Base-by-base conservation (phyloP, 2,797 vertebrate species). In the Hyperoplus lanceolatus region DNA sequence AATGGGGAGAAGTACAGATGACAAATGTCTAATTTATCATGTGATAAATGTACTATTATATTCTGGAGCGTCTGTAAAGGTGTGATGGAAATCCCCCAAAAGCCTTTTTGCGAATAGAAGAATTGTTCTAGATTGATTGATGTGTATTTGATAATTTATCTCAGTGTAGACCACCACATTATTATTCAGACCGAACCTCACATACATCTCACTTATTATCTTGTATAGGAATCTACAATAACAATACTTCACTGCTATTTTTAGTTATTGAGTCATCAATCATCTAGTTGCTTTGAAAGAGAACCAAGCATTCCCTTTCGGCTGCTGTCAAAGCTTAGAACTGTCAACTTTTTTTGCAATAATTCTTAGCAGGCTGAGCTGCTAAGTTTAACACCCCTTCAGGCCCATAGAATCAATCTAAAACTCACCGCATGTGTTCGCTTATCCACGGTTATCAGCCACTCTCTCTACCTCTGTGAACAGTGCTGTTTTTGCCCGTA, bases 251-350 rank as follows among this genome's bases (percentile, higher is more conserved):
- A 5, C 60, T 46, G 68, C 74, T 84, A 39, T 71, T 58, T 80
- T 83, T 80, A 76, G 67, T 46, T 41, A n/a, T 21, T 70, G 77
- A 82, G 54, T 89, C 80, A 80, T 87, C 68, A 70, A 66, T 89
- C 87, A 81, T 69, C 8, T 50, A 39, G 43, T 79, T 74, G 41
- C 39, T 62, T 15, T 63, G 68, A 69, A 64, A 78, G 81, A 77
- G 38, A 81, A 64, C 53, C 66, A 63, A 65, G 42, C 46, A 58
- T 73, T 81, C 57, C 73, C 61, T 75, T 84, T 70, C 58, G 38
- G 65, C 58, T 53, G 63, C 77, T 84, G 80, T 83, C 86, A 82
- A 29, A 76, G 45, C 72, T 66, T 55, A 6, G 70, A 70, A 4
- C 64, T 65, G 36, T 59, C 43, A 46, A 66, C 38, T 15, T n/a